Base-by-base conservation (phyloP, 2,797 vertebrate genomes). In the Orestias chungarensis region DNA sequence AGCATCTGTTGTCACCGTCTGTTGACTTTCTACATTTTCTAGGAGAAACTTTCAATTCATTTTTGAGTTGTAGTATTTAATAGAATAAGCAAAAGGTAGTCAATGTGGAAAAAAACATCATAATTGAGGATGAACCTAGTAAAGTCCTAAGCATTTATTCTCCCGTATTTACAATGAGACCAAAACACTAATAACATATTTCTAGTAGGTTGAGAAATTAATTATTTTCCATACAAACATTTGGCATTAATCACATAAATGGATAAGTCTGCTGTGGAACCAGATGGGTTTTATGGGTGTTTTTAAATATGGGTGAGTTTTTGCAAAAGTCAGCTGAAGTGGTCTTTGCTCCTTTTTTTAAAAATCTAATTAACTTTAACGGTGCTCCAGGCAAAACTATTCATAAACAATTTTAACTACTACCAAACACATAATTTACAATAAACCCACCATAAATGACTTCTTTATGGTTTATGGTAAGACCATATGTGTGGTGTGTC, bases 241-340 rank as follows among this genome's bases (percentile, higher is more conserved):
- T 66, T 50, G 46, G 46, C 40, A 15, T 69, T 65, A 18, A n/a
- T 75, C 9, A 64, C 57, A 57, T 64, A 23, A 66, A 70, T 64
- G 6, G 49, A 82, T 0, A 35, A 25, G 44, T 15, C 43, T 25
- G 1, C 1, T 7, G 17, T 38, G 43, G 64, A 44, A 66, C 1
- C 74, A 79, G 64, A 11, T 65, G 79, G 15, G 27, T 71, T 75
- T 73, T 57, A 77, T 25, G 64, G 65, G 17, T 3, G 11, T 61
- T 68, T n/a, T 75, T 25, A 76, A 66, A 0, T 9, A 65, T 25
- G 31, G 3, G 33, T 29, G 15, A 54, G 49, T 61, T 29, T 29
- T 43, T 42, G 40, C 46, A 29, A 29, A 61, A 35, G 3, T 9
- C n/a, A 25, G 49, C n/a, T 52, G 1, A 27, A 52, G n/a, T n/a